Base-by-base conservation (phyloP, 1,140 invertebrate genomes). In the Drosophila erecta region DNA sequence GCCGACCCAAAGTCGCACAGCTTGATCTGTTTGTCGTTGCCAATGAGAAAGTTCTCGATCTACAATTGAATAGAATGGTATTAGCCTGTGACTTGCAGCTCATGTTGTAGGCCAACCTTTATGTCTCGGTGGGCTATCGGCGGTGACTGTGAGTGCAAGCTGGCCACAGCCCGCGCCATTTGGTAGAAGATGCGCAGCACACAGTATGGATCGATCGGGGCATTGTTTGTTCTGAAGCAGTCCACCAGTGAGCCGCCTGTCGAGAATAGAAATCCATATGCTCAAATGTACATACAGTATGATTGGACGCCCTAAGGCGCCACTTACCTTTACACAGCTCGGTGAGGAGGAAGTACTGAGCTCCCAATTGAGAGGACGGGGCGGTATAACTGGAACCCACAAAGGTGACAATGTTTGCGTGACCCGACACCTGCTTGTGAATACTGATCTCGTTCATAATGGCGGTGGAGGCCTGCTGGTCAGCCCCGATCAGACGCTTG, bases 1-100 rank as follows among this genome's bases (percentile, higher is more conserved):
- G 98, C 96, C 84, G 98, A 99, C 1, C 99, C 99, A 95, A 99
- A 99, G 93, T 99, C 99, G 94, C 99, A 99, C 49, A 99, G 93
- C 93, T 99, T 99, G 38, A 99, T 95, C 74, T 95, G 94, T 70
- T 98, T 97, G 86, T 96, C 94, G 64, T 93, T 92, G 72, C 96
- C 95, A 30, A 99, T 94, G 10, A 98, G 92, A n/a, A 92, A 92
- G 46, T 92, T 92, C 58, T 92, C 92, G 65, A 92, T 92, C 90
- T 97, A 92, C 95, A 95, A 93, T 94, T 8, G n/a, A 20, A n/a
- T 43, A 1, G 2, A 3, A 35, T 8, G 0, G 12, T 11, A 33
- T 15, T 24, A 17, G 11, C 5, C 5, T 10, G 10, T 20, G 12
- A 43, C 11, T 12, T 3, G 20, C 3, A 30, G 0, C 17, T 24